phyloP scores from a whole-genome alignment of 2,113 vertebrate genomes.

The Caracal caracal region DNA sequence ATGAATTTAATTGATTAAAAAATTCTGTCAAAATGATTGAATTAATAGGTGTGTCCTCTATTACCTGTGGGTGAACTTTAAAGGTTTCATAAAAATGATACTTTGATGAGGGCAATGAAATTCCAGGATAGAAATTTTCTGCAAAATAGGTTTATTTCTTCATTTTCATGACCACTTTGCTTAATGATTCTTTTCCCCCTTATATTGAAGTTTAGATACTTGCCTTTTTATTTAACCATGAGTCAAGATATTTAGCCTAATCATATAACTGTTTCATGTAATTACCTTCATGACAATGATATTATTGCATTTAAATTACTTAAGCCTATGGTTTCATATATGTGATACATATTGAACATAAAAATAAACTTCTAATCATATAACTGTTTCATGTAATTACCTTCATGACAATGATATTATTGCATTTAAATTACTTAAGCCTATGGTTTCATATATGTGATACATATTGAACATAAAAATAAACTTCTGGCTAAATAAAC shows the following conservation, averaged over 20 bases:
- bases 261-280: not conserved
- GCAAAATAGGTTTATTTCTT: not conserved
- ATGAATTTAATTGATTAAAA: constrained; percentile 8
- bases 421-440: not conserved
- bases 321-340: not conserved
- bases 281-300: not conserved
- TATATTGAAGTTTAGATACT: not conserved
- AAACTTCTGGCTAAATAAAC: not conserved
- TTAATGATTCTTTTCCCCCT: not conserved
- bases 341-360: not conserved
- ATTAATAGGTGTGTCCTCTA: not conserved
- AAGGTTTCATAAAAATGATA: constrained; percentile 5
- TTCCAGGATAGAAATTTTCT: not conserved
- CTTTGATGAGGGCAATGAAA: constrained; percentile 18
- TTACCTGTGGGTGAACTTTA: not conserved
- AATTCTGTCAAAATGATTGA: not conserved
- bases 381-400: not conserved
- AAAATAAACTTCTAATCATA: not conserved
- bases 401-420: not conserved
- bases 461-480: constrained; percentile 3
- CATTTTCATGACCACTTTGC: not conserved
- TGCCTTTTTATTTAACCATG: not conserved
- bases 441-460: not conserved
- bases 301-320: not conserved
- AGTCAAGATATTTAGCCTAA: constrained; percentile 5